phyloP scores from a whole-genome alignment of 2,888 invertebrate species.

The Lydus trimaculatus region DNA sequence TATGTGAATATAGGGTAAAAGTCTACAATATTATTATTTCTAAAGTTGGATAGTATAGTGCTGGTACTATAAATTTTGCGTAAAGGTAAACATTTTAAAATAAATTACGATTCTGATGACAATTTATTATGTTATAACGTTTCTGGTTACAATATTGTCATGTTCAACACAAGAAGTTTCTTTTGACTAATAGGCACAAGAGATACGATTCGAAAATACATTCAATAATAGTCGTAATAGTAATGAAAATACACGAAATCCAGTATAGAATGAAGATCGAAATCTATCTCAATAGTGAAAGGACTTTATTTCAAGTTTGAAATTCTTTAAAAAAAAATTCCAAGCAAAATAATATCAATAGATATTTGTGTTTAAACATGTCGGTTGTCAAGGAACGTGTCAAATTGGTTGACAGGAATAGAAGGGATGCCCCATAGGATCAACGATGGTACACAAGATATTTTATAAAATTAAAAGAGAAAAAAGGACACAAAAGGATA shows the following conservation, averaged over 20 bases:
- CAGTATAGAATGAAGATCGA: not conserved
- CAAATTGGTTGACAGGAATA: not conserved
- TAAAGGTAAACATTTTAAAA: not conserved
- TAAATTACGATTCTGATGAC: not conserved
- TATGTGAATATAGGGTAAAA: not conserved
- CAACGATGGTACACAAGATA: not conserved
- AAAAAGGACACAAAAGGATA: not conserved
- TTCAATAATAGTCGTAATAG: not conserved
- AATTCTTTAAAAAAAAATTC: not conserved
- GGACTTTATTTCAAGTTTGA: not conserved
- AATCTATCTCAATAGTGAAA: not conserved
- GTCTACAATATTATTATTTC: not conserved
- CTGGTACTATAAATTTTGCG: slow-evolving; percentile 4
- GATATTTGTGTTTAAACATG: not conserved
- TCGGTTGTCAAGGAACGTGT: slow-evolving; percentile 5
- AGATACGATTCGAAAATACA: not conserved
- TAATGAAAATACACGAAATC: not conserved
- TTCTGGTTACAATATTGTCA: not conserved
- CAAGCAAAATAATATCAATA: slow-evolving; percentile 4
- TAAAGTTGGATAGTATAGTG: not conserved
- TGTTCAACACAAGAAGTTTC: not conserved
- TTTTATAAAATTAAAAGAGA: not conserved
- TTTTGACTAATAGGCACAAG: not conserved
- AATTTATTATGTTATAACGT: slow-evolving; percentile 6
- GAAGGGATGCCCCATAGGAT: slow-evolving; percentile 1